Evolutionary conservation across 2,113 vertebrate genomes (phyloP), one percentile per base, ranked within the genome.

Genomic region (Heterocephalus glaber): DNA sequence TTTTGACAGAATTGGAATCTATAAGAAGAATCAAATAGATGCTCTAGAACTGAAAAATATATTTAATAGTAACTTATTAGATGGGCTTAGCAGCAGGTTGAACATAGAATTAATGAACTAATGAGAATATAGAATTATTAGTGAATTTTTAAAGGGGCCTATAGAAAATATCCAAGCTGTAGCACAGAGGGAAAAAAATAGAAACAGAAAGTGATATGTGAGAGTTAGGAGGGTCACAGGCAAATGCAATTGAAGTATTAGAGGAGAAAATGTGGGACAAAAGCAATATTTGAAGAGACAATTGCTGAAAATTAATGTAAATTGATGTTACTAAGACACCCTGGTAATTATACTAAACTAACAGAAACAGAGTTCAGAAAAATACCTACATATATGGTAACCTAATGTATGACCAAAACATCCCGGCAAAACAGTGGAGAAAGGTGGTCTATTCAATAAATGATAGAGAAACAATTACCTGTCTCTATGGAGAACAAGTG

Each of bases 31-130:
- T 77, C 87, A 83, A 56, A 4, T 65, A 33, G 22, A 72, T 38
- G 33, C 11, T 92, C 54, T 90, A 49, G 13, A 84, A 81, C 38
- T 49, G 19, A 61, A 63, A 60, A 77, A 77, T 52, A 22, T 20
- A 30, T 92, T 79, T 56, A 19, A 30, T 65, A 65, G 5, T 80
- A 58, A 33, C 47, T 65, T 87, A 85, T 20, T 82, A n/a, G 44
- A 16, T 87, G 22, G 35, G 3, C 44, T 68, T 82, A 30, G 35
- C 33, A 38, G 30, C n/a, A 90, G 24, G 19, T 24, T 77, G 26
- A 92, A 89, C 28, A 87, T 35, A 86, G n/a, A 81, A 81, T 56
- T 90, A 65, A 60, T 86, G n/a, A 96, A 81, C 63, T 68, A 63
- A 16, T 56, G 58, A 85, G 35, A 94, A 89, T 56, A 83, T 16